Evolutionary conservation across 1,140 invertebrate species (phyloP).

Genomic region (Anadara kagoshimensis): DNA sequence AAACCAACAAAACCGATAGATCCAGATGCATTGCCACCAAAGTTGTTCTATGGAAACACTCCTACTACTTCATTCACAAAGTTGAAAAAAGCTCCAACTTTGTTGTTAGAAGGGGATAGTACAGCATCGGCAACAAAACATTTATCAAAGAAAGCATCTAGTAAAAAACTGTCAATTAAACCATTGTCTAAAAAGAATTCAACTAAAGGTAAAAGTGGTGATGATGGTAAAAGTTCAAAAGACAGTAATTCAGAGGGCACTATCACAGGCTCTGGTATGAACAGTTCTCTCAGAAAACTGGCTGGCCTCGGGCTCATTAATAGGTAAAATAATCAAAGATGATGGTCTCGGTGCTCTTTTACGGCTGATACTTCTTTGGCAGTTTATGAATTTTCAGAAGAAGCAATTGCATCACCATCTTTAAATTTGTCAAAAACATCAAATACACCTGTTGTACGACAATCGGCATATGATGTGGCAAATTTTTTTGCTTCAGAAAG

Average conservation of each 20-base stretch:
- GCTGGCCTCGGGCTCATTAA: slow-evolving; percentile 8
- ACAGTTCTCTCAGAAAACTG: slow-evolving; percentile 8
- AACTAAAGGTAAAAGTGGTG: not conserved
- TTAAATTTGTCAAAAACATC: not conserved
- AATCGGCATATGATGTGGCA: slow-evolving; percentile 5
- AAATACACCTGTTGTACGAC: not conserved
- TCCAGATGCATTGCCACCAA: not conserved
- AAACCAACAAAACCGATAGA: slow-evolving; percentile 16
- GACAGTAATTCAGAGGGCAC: not conserved
- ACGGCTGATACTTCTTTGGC: slow-evolving; percentile 9
- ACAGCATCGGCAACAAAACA: not conserved
- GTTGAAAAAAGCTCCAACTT: slow-evolving; percentile 12
- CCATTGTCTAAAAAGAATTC: not conserved
- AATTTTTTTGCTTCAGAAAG: not conserved
- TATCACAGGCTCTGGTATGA: slow-evolving; percentile 1
- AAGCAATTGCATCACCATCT: not conserved
- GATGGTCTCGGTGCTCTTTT: not conserved
- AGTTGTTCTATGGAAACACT: not conserved
- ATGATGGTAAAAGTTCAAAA: slow-evolving; percentile 7
- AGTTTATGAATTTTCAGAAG: slow-evolving; percentile 8
- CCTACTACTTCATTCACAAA: slow-evolving; percentile 9
- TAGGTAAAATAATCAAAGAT: slow-evolving; percentile 24
- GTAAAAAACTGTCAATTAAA: not conserved
- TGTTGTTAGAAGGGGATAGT: slow-evolving; percentile 1
- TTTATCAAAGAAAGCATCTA: not conserved